Base-by-base conservation (phyloP, 2,113 vertebrate genomes). In the Tricholaema leucomelas region DNA sequence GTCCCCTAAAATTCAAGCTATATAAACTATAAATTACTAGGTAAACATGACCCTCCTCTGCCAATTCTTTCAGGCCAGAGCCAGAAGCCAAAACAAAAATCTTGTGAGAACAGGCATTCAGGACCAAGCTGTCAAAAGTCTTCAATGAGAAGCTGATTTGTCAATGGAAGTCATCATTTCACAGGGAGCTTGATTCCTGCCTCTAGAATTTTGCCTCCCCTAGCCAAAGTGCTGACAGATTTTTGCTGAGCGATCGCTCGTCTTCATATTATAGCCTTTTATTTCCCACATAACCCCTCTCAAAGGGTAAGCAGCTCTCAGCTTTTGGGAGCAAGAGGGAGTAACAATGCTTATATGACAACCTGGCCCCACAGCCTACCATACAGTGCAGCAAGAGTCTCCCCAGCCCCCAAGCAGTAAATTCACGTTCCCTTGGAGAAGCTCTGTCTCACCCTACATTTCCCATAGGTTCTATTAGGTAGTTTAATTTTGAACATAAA, bases 11-110 rank as follows among this genome's bases (percentile, higher is more conserved):
- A 87, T 89, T 60, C 84, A 70, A 73, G 64, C 80, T 82, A 30
- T 58, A 93, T 93, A 91, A 94, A 89, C 89, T 82, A 82, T 70
- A 42, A 79, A 77, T 87, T 76, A 24, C 78, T 80, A 65, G 59
- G 92, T 85, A 95, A 94, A 93, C 71, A 88, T 1, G 16, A 93
- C 81, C 92, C 91, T 88, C 84, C 64, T 92, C 72, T 85, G 64
- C 56, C 88, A 77, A 73, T 70, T 76, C 74, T 93, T 89, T 90
- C 70, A 87, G 81, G 69, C 16, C 78, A 87, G 52, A 92, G 23
- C 56, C 75, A 80, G 75, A 79, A 87, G 78, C 59, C 81, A 89
- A 91, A 92, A 71, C 33, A 94, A 90, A 88, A 95, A 52, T 80
- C 46, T 87, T 93, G 78, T 74, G 84, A 87, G 38, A 89, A 74